Base-by-base conservation (phyloP, 1,140 invertebrate genomes). In the Medauroidea extradentata region DNA sequence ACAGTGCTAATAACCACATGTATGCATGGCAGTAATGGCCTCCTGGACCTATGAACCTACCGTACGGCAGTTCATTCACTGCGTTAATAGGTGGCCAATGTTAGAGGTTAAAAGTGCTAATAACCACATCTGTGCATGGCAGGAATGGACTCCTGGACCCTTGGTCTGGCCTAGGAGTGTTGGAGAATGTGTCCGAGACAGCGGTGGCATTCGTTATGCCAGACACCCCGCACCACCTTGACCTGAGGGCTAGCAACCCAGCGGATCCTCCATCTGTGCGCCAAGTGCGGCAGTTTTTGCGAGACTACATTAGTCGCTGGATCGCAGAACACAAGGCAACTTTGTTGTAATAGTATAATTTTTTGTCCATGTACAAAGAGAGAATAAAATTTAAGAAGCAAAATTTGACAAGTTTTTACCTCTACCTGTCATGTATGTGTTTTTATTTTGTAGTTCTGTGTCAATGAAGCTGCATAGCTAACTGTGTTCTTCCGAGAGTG, bases 61-160 rank as follows among this genome's bases (percentile, higher is more conserved):
- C n/a, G n/a, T n/a, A n/a, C n/a, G n/a, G n/a, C n/a, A n/a, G n/a
- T n/a, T n/a, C n/a, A n/a, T n/a, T n/a, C n/a, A n/a, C n/a, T n/a
- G n/a, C n/a, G n/a, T n/a, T n/a, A n/a, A n/a, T n/a, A n/a, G n/a
- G n/a, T n/a, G n/a, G n/a, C n/a, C n/a, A n/a, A n/a, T n/a, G n/a
- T n/a, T n/a, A n/a, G n/a, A n/a, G n/a, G n/a, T n/a, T n/a, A n/a
- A n/a, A n/a, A n/a, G n/a, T n/a, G n/a, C n/a, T n/a, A n/a, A n/a
- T n/a, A n/a, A n/a, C n/a, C n/a, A n/a, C n/a, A 19, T 5, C 18
- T 38, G 13, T 38, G 64, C 50, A 53, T 71, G 76, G 56, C 75
- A 95, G 92, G 64, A 96, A 96, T 75, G 94, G 94, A 8, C 73
- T 90, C 8, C 69, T 93, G 42, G 96, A 99, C 78, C 96, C 96